These are phyloP conservation scores for Neosalanx taihuensis DNA, from an alignment of 2,797 vertebrate genomes.

Conservation along the genomic window DNA sequence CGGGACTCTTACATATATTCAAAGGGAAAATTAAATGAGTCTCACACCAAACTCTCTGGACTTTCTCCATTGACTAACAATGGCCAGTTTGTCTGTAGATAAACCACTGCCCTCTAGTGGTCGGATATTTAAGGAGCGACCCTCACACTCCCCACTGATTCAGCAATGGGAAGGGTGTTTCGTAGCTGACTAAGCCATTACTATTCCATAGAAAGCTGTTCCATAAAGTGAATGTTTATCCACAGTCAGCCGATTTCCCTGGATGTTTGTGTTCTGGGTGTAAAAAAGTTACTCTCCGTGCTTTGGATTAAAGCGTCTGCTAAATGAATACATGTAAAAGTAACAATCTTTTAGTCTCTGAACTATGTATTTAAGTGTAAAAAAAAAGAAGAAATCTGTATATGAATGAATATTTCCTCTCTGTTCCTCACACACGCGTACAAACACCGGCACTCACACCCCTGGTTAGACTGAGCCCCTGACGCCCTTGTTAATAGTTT, in stretches of 20 bases:
- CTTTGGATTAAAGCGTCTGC: no score
- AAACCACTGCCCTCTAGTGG: slow-evolving; percentile 77
- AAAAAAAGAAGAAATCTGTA: no score
- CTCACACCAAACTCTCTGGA: neutral
- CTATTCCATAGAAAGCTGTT: slow-evolving; percentile 54
- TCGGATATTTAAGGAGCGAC: slow-evolving; percentile 39
- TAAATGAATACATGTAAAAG: no score
- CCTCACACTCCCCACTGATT: slow-evolving; percentile 17
- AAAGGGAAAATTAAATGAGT: neutral
- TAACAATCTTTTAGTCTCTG: no score
- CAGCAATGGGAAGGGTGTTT: slow-evolving; percentile 37
- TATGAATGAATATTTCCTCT: neutral
- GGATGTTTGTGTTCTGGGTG: slow-evolving; percentile 60
- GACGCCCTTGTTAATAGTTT: slow-evolving; percentile 44
- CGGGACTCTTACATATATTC: neutral
- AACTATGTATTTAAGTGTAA: no score
- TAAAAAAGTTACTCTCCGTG: slow-evolving; percentile 50
- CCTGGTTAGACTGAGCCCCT: slow-evolving; percentile 43
- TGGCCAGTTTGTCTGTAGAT: slow-evolving; percentile 60
- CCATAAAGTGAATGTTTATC: slow-evolving; percentile 74
- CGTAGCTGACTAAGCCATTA: slow-evolving; percentile 64
- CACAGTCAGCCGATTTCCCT: slow-evolving; percentile 66
- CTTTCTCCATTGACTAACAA: slow-evolving; percentile 49
- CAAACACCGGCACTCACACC: slow-evolving; percentile 28
- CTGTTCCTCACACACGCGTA: slow-evolving; percentile 2